Conservation (phyloP, 1,140 invertebrate species). For the Pseudomyrmex pallidus region DNA sequence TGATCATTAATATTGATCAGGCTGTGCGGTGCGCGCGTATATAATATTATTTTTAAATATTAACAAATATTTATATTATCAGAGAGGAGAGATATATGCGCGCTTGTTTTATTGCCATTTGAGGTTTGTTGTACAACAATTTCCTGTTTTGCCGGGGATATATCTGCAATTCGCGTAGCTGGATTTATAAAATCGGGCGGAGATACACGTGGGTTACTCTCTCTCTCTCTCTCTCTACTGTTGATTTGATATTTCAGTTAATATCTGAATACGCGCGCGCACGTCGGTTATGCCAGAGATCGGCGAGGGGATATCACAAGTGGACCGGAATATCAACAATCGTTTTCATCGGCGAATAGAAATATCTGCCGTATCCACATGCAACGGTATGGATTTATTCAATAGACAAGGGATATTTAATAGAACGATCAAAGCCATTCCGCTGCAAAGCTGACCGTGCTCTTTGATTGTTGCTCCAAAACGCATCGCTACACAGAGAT, state of each 20-base stretch:
- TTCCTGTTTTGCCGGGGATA: conserved; percentile 11
- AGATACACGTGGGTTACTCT: conserved; percentile 15
- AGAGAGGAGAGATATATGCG: background rate
- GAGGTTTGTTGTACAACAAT: conserved; percentile 17
- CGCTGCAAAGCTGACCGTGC: conserved; percentile 34
- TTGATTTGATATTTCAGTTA: conserved; percentile 60
- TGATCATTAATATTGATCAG: background rate
- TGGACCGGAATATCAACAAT: conserved; percentile 55
- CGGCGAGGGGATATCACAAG: conserved; percentile 35
- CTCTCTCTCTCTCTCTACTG: background rate
- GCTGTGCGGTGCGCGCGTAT: background rate
- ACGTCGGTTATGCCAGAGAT: conserved; percentile 21
- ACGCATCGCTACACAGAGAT: conserved; percentile 28
- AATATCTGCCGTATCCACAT: conserved; percentile 43
- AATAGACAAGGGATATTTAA: conserved; percentile 59
- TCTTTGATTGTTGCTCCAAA: conserved; percentile 46
- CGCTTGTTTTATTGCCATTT: background rate
- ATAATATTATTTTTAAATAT: background rate
- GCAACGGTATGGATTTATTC: conserved; percentile 45
- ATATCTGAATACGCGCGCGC: conserved; percentile 37
- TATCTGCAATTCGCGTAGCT: background rate
- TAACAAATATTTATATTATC: conserved; percentile 29
- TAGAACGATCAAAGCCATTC: conserved; percentile 58
- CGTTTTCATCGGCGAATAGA: conserved; percentile 51
- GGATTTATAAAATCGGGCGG: conserved; percentile 42